phyloP scores from a whole-genome alignment of 1,140 invertebrate genomes.

The Drosophila miranda region DNA sequence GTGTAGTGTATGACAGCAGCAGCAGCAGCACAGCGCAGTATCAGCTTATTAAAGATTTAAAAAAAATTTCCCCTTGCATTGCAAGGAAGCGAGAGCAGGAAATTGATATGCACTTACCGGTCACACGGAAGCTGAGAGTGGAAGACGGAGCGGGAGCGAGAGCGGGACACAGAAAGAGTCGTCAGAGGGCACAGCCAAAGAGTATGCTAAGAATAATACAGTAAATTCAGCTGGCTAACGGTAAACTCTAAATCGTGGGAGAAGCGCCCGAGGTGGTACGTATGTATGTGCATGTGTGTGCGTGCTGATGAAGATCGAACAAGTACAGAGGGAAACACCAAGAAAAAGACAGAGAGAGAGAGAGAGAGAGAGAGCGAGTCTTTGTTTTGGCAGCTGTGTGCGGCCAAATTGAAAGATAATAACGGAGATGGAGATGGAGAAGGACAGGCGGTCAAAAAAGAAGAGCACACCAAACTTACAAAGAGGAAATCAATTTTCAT shows the following conservation, averaged over 20 bases:
- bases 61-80: conserved; percentile 47
- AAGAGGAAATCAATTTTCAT: conserved; percentile 36
- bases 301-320: conserved; percentile 16
- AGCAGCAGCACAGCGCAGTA: conserved; percentile 23
- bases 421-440: conserved; percentile 37
- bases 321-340: conserved; percentile 1
- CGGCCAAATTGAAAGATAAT: conserved; percentile 74
- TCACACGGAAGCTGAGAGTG: conserved; percentile 25
- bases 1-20: conserved; percentile 12
- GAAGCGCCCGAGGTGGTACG: not conserved
- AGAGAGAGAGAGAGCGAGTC: conserved; percentile 29
- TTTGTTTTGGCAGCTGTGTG: conserved; percentile 70
- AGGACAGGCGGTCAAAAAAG: conserved; percentile 13
- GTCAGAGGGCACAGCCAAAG: conserved; percentile 11
- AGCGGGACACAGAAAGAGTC: not conserved
- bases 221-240: conserved; percentile 26
- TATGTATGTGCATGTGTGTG: not conserved
- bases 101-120: conserved; percentile 79
- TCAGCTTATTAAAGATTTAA: conserved; percentile 75
- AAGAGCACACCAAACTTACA: conserved; percentile 18
- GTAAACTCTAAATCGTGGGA: conserved; percentile 34
- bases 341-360: conserved; percentile 10
- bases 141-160: not conserved
- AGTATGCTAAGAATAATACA: conserved; percentile 61
- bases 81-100: conserved; percentile 40